A percentile compares a stretch with the other conserved stretches of the same genome.
Evolutionary conservation across 35 echinoderm and acorn worm genomes (phyloP).

Genomic region (Anneissia japonica): DNA sequence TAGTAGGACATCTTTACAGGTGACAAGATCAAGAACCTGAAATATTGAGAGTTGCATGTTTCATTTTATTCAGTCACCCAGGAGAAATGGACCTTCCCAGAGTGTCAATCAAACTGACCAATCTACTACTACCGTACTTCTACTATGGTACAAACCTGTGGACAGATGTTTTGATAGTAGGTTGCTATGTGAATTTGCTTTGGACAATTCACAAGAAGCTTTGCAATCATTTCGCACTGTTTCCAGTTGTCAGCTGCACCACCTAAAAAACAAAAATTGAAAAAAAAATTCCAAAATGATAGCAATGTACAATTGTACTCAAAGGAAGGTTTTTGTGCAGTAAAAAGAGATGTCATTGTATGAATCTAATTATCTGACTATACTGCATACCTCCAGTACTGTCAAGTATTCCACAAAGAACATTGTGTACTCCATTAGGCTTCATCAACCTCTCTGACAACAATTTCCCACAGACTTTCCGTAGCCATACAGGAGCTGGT

Average conservation of each 20-base stretch:
- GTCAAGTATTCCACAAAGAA: constrained; percentile 59
- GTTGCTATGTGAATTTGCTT: not conserved
- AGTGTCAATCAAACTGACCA: no score
- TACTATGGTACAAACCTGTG: constrained; percentile 73
- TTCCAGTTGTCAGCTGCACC: constrained; percentile 29
- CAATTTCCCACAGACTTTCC: constrained; percentile 49
- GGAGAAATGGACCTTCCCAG: no score
- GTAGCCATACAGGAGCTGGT: constrained; percentile 65
- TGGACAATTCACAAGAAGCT: constrained; percentile 40
- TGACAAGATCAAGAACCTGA: not conserved
- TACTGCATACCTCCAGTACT: constrained; percentile 63
- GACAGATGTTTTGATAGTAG: constrained; percentile 61
- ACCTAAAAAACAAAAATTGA: not conserved
- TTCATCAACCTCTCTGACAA: constrained; percentile 64
- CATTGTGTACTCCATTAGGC: constrained; percentile 53
- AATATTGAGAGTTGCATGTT: no score
- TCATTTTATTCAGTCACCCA: no score
- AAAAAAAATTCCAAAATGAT: not conserved
- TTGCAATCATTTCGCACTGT: constrained; percentile 73
- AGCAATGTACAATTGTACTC: no score
- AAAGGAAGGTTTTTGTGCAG: no score
- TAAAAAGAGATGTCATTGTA: no score
- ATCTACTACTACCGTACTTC: no score
- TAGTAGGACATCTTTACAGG: not conserved
- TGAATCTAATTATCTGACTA: no score